Conservation (phyloP, 2,113 vertebrate species). For the Engraulis encrasicolus region DNA sequence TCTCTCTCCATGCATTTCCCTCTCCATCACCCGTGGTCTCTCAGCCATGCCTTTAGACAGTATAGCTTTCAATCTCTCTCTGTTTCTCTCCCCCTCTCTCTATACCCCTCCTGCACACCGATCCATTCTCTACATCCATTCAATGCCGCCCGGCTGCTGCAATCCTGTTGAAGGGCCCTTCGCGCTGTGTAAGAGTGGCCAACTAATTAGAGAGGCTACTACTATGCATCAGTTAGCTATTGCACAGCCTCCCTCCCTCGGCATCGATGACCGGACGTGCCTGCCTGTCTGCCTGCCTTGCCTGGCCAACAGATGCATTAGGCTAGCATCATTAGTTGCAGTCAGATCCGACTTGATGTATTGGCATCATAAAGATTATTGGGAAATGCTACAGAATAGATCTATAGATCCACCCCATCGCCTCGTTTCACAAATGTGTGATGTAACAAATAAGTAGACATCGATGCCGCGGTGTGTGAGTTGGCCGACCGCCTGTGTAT, state of each 20-base stretch:
- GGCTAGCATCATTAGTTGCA: background rate
- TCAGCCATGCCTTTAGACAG: background rate
- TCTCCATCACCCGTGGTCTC: background rate
- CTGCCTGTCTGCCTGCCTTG: background rate
- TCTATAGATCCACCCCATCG: background rate
- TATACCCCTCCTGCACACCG: background rate
- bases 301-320: background rate
- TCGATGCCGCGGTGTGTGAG: background rate
- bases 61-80: background rate
- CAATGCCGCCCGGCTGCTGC: background rate
- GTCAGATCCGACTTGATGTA: background rate
- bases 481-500: background rate
- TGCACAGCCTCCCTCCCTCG: constrained; percentile 6
- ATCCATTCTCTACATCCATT: background rate
- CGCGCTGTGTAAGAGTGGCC: constrained; percentile 10
- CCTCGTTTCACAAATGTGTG: background rate
- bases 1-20: background rate
- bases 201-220: background rate
- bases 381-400: background rate
- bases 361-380: background rate
- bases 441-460: background rate
- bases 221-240: constrained; percentile 34
- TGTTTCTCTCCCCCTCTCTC: constrained; percentile 7
- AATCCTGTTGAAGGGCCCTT: constrained; percentile 34
- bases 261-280: background rate